Percentiles rank a stretch among this genome's conserved stretches.
Evolutionary conservation across 2,797 vertebrate genomes (phyloP).

Genomic region (Chiroxiphia lanceolata): DNA sequence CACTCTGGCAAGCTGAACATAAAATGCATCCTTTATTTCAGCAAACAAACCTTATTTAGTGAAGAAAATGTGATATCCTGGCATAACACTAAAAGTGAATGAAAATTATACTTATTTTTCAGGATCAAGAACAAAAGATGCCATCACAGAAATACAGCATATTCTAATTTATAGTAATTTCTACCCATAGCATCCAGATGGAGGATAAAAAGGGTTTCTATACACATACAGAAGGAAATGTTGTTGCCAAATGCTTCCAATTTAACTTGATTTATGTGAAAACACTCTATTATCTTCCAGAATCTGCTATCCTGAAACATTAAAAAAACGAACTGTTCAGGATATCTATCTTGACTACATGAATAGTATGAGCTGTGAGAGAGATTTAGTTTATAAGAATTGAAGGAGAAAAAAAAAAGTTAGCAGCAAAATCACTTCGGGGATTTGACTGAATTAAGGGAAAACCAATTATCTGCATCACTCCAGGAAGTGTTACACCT

Average conservation of each 20-base stretch:
- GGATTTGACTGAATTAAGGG: not conserved
- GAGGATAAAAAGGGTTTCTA: not conserved
- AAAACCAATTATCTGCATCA: not conserved
- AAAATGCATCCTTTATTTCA: constrained; percentile 7
- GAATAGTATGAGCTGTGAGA: not conserved
- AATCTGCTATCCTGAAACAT: not conserved
- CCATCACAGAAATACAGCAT: not conserved
- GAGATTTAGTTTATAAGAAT: not conserved
- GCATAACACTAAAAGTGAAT: not conserved
- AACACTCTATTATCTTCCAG: not conserved
- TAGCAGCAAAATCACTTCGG: not conserved
- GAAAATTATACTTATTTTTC: constrained; percentile 12
- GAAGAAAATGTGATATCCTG: not conserved
- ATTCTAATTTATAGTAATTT: constrained; percentile 26
- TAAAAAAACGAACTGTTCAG: not conserved
- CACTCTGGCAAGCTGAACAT: not conserved
- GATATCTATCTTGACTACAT: not conserved
- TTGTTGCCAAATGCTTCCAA: not conserved
- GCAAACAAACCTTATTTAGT: not conserved
- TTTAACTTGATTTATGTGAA: not conserved
- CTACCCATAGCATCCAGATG: not conserved
- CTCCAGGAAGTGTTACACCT: not conserved
- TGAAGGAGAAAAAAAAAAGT: not conserved
- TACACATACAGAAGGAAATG: not conserved
- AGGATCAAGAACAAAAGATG: constrained; percentile 7